Base-by-base conservation (phyloP, 2,797 vertebrate genomes). In the Erpetoichthys calabaricus region DNA sequence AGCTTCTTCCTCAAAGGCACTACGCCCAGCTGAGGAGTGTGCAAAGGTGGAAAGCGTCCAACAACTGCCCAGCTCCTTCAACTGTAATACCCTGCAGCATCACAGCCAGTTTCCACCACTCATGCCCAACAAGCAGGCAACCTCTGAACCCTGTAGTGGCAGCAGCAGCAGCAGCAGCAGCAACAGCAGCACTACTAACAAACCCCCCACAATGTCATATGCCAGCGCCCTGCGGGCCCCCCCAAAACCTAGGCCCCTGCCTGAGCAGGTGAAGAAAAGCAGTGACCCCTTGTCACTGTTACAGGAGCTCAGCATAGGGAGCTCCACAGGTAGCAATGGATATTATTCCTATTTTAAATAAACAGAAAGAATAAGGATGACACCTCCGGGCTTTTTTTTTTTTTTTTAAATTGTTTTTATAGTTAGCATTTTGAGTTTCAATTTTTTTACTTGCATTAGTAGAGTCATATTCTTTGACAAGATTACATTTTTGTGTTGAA, bases 261-360 rank as follows among this genome's bases (percentile, higher is more conserved):
- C 94, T 0, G 95, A 99, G 75, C 94, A 96, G 86, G 79, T 78
- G 61, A 98, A 99, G 80, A 99, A 97, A 87, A 95, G 92, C 78
- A 97, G 92, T 59, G 92, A 99, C 80, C 95, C 95, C 44, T 80
- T 99, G 67, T 92, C 95, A 73, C 87, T 98, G 75, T 91, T 99
- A 71, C 94, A 99, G 78, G 85, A 99, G 83, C 91, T 99, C 75
- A 99, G 91, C 82, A 90, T 99, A 86, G 91, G 95, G 80, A 96
- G 95, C 86, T 91, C 94, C 74, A 91, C 94, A 59, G 91, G 92
- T 91, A 94, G 92, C 89, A 99, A 97, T 66, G 95, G 95, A 81
- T 98, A 97, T 85, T 99, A 99, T 80, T 97, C 95, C 70, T 99
- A 99, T 86, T 99, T 99, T 89, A 96, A 98, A 88, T 98, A 85